Evolutionary conservation across 2,888 invertebrate genomes (phyloP).

Genomic region (Drosophila mettleri): DNA sequence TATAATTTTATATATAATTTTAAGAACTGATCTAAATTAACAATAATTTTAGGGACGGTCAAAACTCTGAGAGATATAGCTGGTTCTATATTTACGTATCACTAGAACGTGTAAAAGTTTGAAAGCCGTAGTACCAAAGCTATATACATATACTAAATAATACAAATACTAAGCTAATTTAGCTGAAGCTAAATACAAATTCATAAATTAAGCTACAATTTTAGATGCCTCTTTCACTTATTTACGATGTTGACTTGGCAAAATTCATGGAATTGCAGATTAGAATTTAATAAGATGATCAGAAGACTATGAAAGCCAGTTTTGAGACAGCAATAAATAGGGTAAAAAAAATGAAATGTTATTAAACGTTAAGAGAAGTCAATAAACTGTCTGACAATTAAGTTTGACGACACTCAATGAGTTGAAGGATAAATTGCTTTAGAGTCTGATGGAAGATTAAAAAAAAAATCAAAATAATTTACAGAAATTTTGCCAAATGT

Average conservation of each 20-base stretch:
- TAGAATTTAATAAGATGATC: not conserved
- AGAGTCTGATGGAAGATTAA: not conserved
- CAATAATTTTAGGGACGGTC: too few species aligned
- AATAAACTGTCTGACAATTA: conserved; percentile 1
- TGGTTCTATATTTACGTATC: too few species aligned
- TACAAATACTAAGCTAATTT: too few species aligned
- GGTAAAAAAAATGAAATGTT: not conserved
- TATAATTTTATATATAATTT: too few species aligned
- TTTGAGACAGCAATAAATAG: not conserved
- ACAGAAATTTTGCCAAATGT: not conserved
- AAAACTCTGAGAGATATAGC: too few species aligned
- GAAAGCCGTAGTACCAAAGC: too few species aligned
- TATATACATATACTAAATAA: too few species aligned
- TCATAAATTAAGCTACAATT: conserved; percentile 3
- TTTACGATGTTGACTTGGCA: conserved; percentile 5
- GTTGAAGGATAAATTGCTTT: conserved; percentile 2
- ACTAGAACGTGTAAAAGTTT: too few species aligned
- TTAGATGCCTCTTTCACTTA: not conserved
- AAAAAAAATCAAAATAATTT: not conserved
- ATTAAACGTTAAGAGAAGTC: not conserved
- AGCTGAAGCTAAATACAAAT: not conserved
- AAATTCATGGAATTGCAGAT: not conserved
- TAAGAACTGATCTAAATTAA: too few species aligned
- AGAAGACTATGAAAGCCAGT: conserved; percentile 1
- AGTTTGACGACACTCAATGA: not conserved